phyloP scores from a whole-genome alignment of 2,113 vertebrate species.

The Brienomyrus brachyistius region DNA sequence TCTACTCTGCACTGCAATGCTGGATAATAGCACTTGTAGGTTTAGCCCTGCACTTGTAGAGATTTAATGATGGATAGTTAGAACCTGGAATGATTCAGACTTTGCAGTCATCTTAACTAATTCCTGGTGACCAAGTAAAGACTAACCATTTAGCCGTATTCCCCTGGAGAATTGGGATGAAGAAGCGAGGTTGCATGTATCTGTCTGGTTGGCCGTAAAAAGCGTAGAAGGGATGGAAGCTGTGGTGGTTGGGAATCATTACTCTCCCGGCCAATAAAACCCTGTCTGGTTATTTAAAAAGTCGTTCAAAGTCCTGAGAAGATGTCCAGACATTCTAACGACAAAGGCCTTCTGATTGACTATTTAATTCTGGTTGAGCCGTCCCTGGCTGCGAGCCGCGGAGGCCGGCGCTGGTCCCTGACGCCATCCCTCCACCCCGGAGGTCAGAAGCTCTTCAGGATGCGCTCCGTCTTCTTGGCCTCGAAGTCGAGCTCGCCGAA shows the following conservation, averaged over 20 bases:
- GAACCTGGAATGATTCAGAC: not conserved
- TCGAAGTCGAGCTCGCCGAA: slow-evolving; percentile 65
- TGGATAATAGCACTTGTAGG: not conserved
- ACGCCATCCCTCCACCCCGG: not conserved
- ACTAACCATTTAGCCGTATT: not conserved
- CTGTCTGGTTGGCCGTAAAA: not conserved
- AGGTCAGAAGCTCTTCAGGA: slow-evolving; percentile 49
- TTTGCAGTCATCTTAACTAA: not conserved
- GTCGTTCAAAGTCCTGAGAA: slow-evolving; percentile 6
- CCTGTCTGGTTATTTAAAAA: not conserved
- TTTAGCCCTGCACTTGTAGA: not conserved
- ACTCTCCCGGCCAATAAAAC: not conserved
- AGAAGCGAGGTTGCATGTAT: not conserved
- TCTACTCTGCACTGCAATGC: not conserved
- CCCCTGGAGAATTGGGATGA: not conserved
- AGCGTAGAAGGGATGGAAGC: not conserved
- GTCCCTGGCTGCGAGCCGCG: not conserved
- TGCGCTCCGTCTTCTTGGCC: slow-evolving; percentile 55
- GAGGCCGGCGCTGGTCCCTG: not conserved
- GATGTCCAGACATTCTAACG: not conserved
- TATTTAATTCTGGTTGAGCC: not conserved
- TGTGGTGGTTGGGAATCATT: too few relatives aligned
- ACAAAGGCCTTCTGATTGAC: not conserved
- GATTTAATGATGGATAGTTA: not conserved
- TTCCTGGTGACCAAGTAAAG: not conserved